A percentile compares a stretch with the other conserved stretches of the same genome.
These are phyloP conservation scores for Drosophila pruinosa DNA, from an alignment of 1,140 invertebrate genomes.

Conservation along the genomic window DNA sequence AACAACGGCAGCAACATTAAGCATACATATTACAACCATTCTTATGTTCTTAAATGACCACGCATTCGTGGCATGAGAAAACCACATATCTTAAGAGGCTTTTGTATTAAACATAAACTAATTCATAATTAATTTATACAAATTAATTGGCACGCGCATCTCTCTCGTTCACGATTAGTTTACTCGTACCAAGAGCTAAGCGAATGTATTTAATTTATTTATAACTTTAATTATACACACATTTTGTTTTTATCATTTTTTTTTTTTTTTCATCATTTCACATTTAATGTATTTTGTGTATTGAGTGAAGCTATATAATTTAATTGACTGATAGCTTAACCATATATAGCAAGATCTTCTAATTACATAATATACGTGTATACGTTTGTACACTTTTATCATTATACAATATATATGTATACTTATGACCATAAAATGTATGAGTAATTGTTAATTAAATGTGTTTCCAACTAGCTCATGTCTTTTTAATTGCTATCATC, in stretches of 20 bases:
- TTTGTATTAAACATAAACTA: constrained; percentile 74
- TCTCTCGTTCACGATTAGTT: constrained; percentile 33
- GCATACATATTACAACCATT: constrained; percentile 28
- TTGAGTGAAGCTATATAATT: constrained; percentile 70
- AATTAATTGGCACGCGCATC: constrained; percentile 44
- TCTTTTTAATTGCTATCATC: constrained; percentile 55
- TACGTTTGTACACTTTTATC: constrained; percentile 32
- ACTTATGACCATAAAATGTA: constrained; percentile 60
- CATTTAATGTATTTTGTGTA: constrained; percentile 36
- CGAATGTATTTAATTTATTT: constrained; percentile 58
- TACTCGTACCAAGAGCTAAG: constrained; percentile 17
- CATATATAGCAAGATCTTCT: constrained; percentile 71
- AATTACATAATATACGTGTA: constrained; percentile 52
- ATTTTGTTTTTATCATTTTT: constrained; percentile 33
- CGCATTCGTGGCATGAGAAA: constrained; percentile 53
- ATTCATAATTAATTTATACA: constrained; percentile 66
- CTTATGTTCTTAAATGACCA: constrained; percentile 36
- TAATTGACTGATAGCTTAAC: constrained; percentile 79
- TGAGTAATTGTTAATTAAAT: constrained; percentile 79
- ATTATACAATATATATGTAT: constrained; percentile 50
- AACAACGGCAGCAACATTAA: constrained; percentile 11
- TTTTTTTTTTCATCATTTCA: constrained; percentile 34
- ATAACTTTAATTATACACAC: constrained; percentile 12
- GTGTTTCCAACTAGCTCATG: constrained; percentile 61
- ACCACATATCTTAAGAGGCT: constrained; percentile 80